Evolutionary conservation across 2,888 invertebrate genomes (phyloP).

Genomic region (Agrotis segetum): DNA sequence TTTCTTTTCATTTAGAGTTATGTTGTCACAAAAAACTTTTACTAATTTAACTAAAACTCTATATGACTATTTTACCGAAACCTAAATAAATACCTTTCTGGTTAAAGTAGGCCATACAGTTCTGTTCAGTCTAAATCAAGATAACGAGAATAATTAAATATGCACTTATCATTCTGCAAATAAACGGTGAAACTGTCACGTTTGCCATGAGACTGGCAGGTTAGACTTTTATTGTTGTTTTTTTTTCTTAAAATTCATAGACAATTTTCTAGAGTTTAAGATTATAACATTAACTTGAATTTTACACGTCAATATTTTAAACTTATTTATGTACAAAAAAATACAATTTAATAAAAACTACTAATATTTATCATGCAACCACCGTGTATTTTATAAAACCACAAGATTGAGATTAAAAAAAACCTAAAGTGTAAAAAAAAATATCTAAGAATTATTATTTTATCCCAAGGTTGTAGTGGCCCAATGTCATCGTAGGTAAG

Average conservation of each 20-base stretch:
- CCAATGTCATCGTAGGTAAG: slow-evolving; percentile 86
- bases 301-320: too few species aligned
- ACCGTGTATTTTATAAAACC: too few species aligned
- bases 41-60: slow-evolving; percentile 6
- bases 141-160: slow-evolving; percentile 57
- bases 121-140: slow-evolving; percentile 56
- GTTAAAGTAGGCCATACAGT: slow-evolving; percentile 56
- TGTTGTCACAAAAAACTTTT: not conserved
- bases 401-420: not conserved
- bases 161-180: slow-evolving; percentile 63
- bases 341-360: too few species aligned
- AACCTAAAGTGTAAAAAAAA: not conserved
- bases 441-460: too few species aligned
- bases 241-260: slow-evolving; percentile 14
- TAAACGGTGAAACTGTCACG: slow-evolving; percentile 52
- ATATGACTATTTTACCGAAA: slow-evolving; percentile 23
- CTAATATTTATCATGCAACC: not conserved
- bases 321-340: too few species aligned
- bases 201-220: slow-evolving; percentile 24
- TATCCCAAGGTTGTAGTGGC: slow-evolving; percentile 76
- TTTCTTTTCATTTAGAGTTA: not conserved
- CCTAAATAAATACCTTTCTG: slow-evolving; percentile 29
- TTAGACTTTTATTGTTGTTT: slow-evolving; percentile 17
- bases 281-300: not conserved
- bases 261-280: not conserved